Percentiles rank a stretch among this genome's conserved stretches.
Conservation (phyloP, 2,113 vertebrate genomes). For the Hemiprocne comata region DNA sequence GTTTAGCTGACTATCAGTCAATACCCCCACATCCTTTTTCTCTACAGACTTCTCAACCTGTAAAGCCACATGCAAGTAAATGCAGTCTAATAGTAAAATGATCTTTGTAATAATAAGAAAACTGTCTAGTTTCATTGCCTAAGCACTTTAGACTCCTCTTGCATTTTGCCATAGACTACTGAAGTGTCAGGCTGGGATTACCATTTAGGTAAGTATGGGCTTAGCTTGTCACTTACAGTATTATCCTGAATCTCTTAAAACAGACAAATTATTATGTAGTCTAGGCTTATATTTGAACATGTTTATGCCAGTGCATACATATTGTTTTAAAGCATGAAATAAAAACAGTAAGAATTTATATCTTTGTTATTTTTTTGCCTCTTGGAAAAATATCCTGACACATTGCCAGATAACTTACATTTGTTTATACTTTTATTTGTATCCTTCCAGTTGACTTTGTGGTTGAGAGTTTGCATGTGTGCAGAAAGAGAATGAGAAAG, state of each 20-base stretch:
- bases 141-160: neutral
- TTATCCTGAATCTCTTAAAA: neutral
- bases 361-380: neutral
- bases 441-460: neutral
- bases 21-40: too few relatives aligned
- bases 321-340: neutral
- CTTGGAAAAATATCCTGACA: neutral
- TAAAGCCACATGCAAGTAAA: neutral
- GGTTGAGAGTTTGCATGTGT: neutral
- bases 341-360: neutral
- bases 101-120: neutral
- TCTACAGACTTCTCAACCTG: neutral
- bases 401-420: neutral
- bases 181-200: neutral
- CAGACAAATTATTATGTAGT: neutral
- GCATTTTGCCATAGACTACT: accelerated
- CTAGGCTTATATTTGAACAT: neutral
- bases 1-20: too few relatives aligned
- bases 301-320: neutral
- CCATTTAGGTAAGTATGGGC: neutral
- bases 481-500: neutral
- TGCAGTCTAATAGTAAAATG: neutral
- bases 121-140: neutral
- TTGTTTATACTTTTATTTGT: neutral
- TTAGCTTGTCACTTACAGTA: neutral